Conservation (phyloP, 2,797 vertebrate genomes). For the Phrynocephalus forsythii region DNA sequence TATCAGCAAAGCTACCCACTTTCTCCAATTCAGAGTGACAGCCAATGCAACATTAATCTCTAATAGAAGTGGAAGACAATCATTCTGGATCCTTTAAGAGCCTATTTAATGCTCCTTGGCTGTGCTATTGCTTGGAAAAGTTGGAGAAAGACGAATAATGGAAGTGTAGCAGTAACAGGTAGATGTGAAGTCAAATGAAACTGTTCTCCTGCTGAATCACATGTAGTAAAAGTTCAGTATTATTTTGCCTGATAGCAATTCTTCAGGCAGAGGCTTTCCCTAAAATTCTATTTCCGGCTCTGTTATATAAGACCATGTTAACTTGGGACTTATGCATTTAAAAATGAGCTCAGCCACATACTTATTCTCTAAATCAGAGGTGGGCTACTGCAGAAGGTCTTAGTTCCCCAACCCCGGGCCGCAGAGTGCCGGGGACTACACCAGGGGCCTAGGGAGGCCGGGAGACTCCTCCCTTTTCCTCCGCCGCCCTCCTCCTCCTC, state of each 20-base stretch:
- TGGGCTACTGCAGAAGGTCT: no score
- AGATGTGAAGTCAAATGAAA: constrained; percentile 3
- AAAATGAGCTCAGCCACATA: not conserved
- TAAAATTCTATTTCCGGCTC: not conserved
- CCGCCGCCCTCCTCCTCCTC: no score
- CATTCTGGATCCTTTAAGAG: not conserved
- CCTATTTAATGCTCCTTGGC: not conserved
- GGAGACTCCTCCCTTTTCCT: no score
- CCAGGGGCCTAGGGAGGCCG: no score
- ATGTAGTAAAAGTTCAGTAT: not conserved
- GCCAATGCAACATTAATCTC: not conserved
- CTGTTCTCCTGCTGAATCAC: not conserved
- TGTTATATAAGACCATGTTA: not conserved
- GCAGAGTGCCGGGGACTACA: no score
- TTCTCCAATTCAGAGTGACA: not conserved
- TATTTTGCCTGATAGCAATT: not conserved
- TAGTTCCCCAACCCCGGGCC: no score
- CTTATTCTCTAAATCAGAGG: not conserved
- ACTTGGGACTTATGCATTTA: not conserved
- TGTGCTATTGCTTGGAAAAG: not conserved
- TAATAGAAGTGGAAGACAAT: constrained; percentile 13
- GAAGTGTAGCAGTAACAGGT: not conserved
- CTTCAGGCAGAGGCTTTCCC: not conserved
- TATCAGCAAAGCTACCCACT: not conserved
- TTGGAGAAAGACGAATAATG: not conserved